Base-by-base conservation (phyloP, 92 coral and sea anemone genomes). In the Chrysogorgia sp. region DNA sequence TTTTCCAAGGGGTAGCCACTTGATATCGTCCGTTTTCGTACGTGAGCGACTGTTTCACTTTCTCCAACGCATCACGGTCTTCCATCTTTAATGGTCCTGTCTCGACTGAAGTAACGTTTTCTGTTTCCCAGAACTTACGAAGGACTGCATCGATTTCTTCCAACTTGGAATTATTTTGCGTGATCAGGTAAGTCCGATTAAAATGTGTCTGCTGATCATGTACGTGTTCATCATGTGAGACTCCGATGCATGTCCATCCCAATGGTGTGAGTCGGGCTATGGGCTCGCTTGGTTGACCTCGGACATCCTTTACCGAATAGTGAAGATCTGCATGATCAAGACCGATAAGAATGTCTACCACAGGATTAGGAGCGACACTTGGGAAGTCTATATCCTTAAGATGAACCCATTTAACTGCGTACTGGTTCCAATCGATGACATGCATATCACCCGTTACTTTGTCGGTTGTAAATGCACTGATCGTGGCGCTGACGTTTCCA, bases 321-420 rank as follows among this genome's bases (percentile, higher is more conserved):
- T 43, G 65, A 14, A 79, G 12, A 65, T 79, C 84, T 50, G 77
- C 41, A 1, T 40, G 67, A 34, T 82, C 86, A 2, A 82, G 30
- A n/a, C 81, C 86, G 45, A 82, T 82, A 15, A 82, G 69, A 41
- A 82, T 75, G 33, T 82, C 82, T 1, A 82, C 81, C 15, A 58
- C 74, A 28, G 83, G 78, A 10, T 49, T 70, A 43, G 74, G 74
- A 31, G 77, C 83, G 19, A 37, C 25, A 5, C 9, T 14, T 40
- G 83, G 83, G 47, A 79, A 79, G 56, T 79, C 60, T 20, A 79
- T 66, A 15, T 58, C 70, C n/a, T 71, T 60, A 24, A 83, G 58
- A 64, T 83, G 87, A 0, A 35, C 7, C 87, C 87, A 83, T 17
- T 83, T 83, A 31, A 31, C 19, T 70, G 64, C 76, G 29, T 83